Base-by-base conservation (phyloP, 2,113 vertebrate genomes). In the Ifrita kowaldi region DNA sequence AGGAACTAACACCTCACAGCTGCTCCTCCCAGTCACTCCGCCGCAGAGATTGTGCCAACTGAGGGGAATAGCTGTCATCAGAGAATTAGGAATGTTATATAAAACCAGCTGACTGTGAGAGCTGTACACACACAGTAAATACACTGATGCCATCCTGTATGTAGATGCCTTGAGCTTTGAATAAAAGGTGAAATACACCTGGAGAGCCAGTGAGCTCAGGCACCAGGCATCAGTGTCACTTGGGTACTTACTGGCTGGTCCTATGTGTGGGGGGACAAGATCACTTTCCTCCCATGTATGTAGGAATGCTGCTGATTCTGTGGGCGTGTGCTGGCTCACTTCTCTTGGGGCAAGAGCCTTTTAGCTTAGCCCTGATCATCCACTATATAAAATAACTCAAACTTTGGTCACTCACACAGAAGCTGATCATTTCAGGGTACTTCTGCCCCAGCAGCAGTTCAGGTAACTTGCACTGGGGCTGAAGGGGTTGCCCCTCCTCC, bases 261-360 rank as follows among this genome's bases (percentile, higher is more conserved):
- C 32, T 52, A 6, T 55, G 41, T 24, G 21, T 5, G 12, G 13
- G 27, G 65, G 17, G 9, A 26, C 22, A 60, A 39, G n/a, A 63
- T 30, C 7, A 0, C n/a, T 46, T 60, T 87, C 18, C 22, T 71
- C 28, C 49, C 16, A 16, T 1, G 4, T 3, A 16, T 1, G 4
- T 3, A 46, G 26, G 18, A 60, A 49, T 53, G 14, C 41, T 67
- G n/a, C 37, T 68, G 50, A 14, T 49, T 60, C n/a, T 62, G 4
- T 42, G 8, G 18, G 18, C 57, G n/a, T 0, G 0, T 65, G 46
- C 23, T 93, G 37, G 30, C 35, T 73, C 3, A 1, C 12, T 44
- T 32, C 24, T n/a, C 12, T 28, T 16, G 3, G 16, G 18, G 3
- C 14, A 41, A 42, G 30, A 79, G 23, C 33, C 32, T 69, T 3